These are phyloP conservation scores for Microcebus murinus DNA, from an alignment of 2,113 vertebrate species.

Conservation along the genomic window DNA sequence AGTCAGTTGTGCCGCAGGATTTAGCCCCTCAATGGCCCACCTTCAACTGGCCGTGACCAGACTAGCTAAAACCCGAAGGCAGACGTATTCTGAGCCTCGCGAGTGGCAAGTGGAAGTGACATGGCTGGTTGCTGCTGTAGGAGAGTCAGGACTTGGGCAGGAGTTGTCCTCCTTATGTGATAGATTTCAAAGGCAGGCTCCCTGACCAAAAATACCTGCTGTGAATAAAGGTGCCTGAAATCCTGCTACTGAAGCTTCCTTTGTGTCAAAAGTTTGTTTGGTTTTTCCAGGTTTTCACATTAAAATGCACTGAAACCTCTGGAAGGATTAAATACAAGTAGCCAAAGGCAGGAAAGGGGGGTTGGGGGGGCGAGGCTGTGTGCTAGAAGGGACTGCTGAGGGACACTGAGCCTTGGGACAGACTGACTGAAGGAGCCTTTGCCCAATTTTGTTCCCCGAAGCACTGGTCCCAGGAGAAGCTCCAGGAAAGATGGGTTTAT, in stretches of 20 bases:
- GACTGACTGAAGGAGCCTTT: rapidly evolving
- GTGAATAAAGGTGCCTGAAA: conserved; percentile 69
- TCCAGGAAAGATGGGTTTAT: background rate
- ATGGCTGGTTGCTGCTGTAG: background rate
- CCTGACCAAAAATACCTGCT: background rate
- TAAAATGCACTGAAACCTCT: background rate
- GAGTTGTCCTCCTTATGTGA: background rate
- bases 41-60: background rate
- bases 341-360: background rate
- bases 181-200: background rate
- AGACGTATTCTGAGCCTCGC: rapidly evolving
- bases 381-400: background rate
- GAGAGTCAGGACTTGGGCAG: background rate
- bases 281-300: background rate
- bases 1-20: background rate
- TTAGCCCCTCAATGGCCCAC: too few relatives aligned
- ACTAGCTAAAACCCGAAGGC: rapidly evolving
- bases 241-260: conserved; percentile 1
- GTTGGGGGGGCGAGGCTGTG: rapidly evolving
- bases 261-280: conserved; percentile 6
- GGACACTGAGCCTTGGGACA: background rate
- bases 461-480: background rate
- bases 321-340: background rate
- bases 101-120: background rate
- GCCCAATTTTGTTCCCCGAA: background rate